Evolutionary conservation across 2,888 invertebrate genomes (phyloP), one percentile per base, ranked within the genome.

Genomic region (Resseliella maxima): DNA sequence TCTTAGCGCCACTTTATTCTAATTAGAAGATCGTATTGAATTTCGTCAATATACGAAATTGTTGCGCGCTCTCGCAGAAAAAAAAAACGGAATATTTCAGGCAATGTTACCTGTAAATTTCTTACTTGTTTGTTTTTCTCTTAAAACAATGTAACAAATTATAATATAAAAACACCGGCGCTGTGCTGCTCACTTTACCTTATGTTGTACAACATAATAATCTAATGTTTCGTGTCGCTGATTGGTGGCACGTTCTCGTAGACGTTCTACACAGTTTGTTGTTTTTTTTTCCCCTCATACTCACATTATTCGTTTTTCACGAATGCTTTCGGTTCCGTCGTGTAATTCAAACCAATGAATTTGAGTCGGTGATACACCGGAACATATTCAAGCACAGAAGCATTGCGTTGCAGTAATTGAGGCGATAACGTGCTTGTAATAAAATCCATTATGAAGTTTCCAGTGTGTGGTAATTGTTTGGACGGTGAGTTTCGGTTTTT

Each of bases 391-490:
- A 83, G 36, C 38, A 83, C 36, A 36, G 38, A 83, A 36, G 83
- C 83, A 38, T 83, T 38, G 24, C 83, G 83, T 83, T 83, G 83
- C 38, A 38, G 83, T 83, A 83, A 83, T 83, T 83, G 83, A 83
- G 83, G 83, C 83, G 83, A 83, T 83, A 83, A 36, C 83, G 83
- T 83, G 83, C 83, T 83, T 83, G 83, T 83, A 83, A 83, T 83
- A 83, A 83, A 83, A 83, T 38, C 38, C 83, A 83, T 83, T 83
- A 83, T 83, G 83, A 83, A 38, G 38, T 83, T 36, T 83, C 12
- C 83, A 83, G 83, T 83, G 38, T 83, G 83, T 83, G 83, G 83
- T 83, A 83, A 83, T 83, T 83, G 83, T 83, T 83, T 83, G 83
- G 83, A 83, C 83, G 83, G 38, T 83, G 83, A 38, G 83, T 83